Evolutionary conservation across 1,140 invertebrate species (phyloP), one percentile per base, ranked within the genome.

Genomic region (Euwallacea fornicatus): DNA sequence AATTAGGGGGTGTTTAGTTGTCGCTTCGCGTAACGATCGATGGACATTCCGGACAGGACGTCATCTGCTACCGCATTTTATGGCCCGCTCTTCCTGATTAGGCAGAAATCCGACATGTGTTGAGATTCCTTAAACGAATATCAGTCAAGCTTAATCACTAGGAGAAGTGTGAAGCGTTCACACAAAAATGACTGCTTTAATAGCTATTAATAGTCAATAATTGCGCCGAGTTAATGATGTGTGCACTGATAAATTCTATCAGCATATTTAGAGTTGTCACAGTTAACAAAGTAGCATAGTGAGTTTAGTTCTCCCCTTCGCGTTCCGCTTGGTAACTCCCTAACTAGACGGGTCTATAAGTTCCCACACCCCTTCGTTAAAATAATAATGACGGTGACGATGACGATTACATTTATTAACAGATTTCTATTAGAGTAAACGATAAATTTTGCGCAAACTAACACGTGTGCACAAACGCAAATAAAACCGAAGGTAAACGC

Each of bases 171-270:
- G 16, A 74, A 74, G 65, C 67, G 69, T 65, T 68, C 73, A 70
- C 62, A 68, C 66, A 62, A 69, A 74, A 74, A 72, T 74, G 73
- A 68, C 69, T 72, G 55, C 71, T 50, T 69, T 73, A 75, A 75
- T 75, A 71, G 71, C 65, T 65, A 65, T 67, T 67, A 67, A 67
- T 67, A 58, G 65, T 13, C 46, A 65, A 61, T 75, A 73, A 75
- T 73, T 73, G 71, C 59, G 43, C 41, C 53, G 16, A 66, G 67
- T 75, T 75, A 75, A 75, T 73, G 74, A 75, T 54, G 67, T 56
- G 74, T 66, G 53, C 71, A 75, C 68, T 73, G 74, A 75, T 75
- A 75, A 75, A 72, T 75, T 71, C 67, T 75, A 75, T 75, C 74
- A 66, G 65, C 74, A 75, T 75, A 73, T 75, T 75, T 71, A 42